Base-by-base conservation (phyloP, 2,888 invertebrate species). In the Allacma fusca region DNA sequence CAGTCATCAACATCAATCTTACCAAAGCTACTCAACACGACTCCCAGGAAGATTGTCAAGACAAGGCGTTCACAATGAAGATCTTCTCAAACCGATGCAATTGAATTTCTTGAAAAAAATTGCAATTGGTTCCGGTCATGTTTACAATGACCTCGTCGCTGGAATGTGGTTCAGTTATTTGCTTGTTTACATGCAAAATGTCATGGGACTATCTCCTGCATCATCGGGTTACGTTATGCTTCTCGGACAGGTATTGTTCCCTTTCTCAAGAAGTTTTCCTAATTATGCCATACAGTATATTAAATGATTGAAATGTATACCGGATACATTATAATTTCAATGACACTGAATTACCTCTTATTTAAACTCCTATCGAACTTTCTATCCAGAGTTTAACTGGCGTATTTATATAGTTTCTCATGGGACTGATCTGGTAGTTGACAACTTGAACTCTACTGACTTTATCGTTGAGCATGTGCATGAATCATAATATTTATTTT, bases 111-210 rank as follows among this genome's bases (percentile, higher is more conserved):
- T 67, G 28, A 67, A 73, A 24, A 79, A 79, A 68, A 43, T 72
- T 0, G 67, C 68, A 1, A 76, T 73, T 26, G 76, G 76, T 23
- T 43, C 44, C 69, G 96, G 97, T 0, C 96, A 97, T 87, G 91
- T 96, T 72, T 89, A 94, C 84, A 97, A 97, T 87, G 96, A 97
- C 87, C 90, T 97, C 59, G 95, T 94, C 87, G 94, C 96, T 23
- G 93, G 95, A 79, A 92, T 97, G 90, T 96, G 96, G 96, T 97
- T 96, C 87, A 94, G 94, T 2, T 97, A 96, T 87, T 90, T 94
- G 70, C 88, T 97, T 84, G 91, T 96, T 74, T 96, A 91, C 87
- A 92, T 95, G 84, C 90, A 91, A 81, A 87, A 89, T 83, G 90
- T 91, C 9, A 85, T 89, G 26, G 86, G 86, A 24, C 88, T 89